Base-by-base conservation (phyloP, 2,888 invertebrate genomes). In the Cosmia trapezina region DNA sequence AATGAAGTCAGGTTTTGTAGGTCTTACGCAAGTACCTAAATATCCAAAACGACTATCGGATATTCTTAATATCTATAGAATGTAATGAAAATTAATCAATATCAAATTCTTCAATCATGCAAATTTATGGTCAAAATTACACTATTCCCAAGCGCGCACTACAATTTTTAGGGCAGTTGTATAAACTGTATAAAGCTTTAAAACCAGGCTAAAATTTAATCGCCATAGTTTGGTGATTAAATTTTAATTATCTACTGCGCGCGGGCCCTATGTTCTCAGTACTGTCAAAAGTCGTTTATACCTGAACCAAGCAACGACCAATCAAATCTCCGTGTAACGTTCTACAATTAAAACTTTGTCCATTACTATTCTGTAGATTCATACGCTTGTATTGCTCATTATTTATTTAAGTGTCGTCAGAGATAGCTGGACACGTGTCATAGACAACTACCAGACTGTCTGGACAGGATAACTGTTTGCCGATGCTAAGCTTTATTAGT, bases 381-480 rank as follows among this genome's bases (percentile, higher is more conserved):
- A 70, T 53, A 51, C 59, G 62, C 60, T 71, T 51, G 28, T 76
- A 79, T 65, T 70, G 66, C 73, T 82, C 83, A 87, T 82, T 81
- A 85, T 83, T 74, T 78, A 87, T 87, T 83, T 78, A 51, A 73
- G 57, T 78, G 57, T 64, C 75, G 70, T 80, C 76, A 75, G 60
- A 71, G 61, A 78, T 60, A 68, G 67, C 69, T 64, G 60, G 73
- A 72, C 79, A 82, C 87, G 80, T 82, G 86, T 80, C 76, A 76
- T 70, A 86, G 71, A 80, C 76, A 64, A 70, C 37, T 56, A 65
- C 65, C 22, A 53, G 66, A 62, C 61, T 47, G 83, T 82, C 77
- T 84, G 81, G 74, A 72, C 73, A 72, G 71, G 41, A 51, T 87
- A 87, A 87, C 87, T 81, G 87, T 83, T 78, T 51, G 71, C 19